These are phyloP conservation scores for Hirundichthys speculiger DNA, from an alignment of 2,113 vertebrate species.

Conservation along the genomic window DNA sequence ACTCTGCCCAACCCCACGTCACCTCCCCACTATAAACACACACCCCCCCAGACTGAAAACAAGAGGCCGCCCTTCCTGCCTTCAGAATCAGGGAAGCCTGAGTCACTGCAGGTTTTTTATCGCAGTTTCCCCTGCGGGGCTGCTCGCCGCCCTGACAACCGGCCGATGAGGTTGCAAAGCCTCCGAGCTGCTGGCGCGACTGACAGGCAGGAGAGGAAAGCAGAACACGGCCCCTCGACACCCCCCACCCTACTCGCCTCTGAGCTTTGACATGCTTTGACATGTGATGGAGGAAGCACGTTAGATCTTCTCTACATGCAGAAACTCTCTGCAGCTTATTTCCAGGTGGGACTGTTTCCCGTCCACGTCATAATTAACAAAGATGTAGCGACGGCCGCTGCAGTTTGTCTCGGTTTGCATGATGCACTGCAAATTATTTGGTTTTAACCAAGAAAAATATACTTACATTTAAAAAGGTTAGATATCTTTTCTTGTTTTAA, in stretches of 20 bases:
- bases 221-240: slow-evolving; percentile 10
- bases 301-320: slow-evolving; percentile 23
- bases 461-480: too few species aligned
- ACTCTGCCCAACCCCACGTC: slow-evolving; percentile 38
- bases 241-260: neutral
- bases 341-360: slow-evolving; percentile 37
- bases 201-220: slow-evolving; percentile 50
- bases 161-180: slow-evolving; percentile 18
- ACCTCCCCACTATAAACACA: slow-evolving; percentile 11
- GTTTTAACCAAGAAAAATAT: too few species aligned
- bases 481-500: too few species aligned
- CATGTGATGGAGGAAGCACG: slow-evolving; percentile 45
- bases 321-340: slow-evolving; percentile 27
- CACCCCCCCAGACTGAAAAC: slow-evolving; percentile 3
- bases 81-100: slow-evolving; percentile 29
- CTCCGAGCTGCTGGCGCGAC: slow-evolving; percentile 36
- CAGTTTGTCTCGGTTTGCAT: slow-evolving; percentile 17
- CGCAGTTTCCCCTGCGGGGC: slow-evolving; percentile 17
- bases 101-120: slow-evolving; percentile 50
- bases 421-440: too few species aligned
- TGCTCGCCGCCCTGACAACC: slow-evolving; percentile 24
- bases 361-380: slow-evolving; percentile 12
- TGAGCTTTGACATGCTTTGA: slow-evolving; percentile 53
- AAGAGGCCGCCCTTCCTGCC: slow-evolving; percentile 1
- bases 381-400: slow-evolving; percentile 11